Evolutionary conservation across 2,797 vertebrate species (phyloP).

Genomic region (Sciurus carolinensis): DNA sequence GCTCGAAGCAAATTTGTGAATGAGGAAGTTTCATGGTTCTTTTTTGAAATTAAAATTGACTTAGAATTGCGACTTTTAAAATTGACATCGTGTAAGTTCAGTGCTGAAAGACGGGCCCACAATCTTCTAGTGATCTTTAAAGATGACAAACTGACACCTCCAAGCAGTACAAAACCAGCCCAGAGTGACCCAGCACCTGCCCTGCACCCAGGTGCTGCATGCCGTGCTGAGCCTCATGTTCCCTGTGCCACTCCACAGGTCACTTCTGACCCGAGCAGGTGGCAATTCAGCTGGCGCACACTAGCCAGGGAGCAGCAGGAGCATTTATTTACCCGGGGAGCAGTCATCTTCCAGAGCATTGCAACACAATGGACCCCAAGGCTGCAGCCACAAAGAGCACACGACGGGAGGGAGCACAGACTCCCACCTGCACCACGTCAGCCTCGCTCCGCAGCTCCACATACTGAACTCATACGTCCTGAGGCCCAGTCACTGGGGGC

Average conservation of each 20-base stretch:
- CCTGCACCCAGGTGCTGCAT: fast-evolving
- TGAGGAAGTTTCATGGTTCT: background rate
- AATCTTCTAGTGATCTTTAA: background rate
- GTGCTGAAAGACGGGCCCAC: background rate
- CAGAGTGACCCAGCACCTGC: background rate
- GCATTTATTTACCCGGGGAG: background rate
- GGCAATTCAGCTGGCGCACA: background rate
- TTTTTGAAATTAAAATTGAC: background rate
- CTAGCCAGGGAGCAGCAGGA: background rate
- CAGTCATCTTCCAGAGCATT: background rate
- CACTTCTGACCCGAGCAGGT: background rate
- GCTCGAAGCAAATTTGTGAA: background rate
- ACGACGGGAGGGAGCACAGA: background rate
- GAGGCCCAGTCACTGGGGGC: background rate
- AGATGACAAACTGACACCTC: background rate
- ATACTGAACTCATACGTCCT: background rate
- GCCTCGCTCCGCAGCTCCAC: background rate
- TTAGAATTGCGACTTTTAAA: background rate
- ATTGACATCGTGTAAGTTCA: background rate
- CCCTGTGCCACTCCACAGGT: fast-evolving
- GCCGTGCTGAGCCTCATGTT: fast-evolving
- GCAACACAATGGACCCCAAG: background rate
- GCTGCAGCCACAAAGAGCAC: background rate
- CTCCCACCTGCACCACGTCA: background rate
- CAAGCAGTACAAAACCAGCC: background rate